Conservation (phyloP, 2,888 invertebrate species). For the Ochlodes sylvanus region DNA sequence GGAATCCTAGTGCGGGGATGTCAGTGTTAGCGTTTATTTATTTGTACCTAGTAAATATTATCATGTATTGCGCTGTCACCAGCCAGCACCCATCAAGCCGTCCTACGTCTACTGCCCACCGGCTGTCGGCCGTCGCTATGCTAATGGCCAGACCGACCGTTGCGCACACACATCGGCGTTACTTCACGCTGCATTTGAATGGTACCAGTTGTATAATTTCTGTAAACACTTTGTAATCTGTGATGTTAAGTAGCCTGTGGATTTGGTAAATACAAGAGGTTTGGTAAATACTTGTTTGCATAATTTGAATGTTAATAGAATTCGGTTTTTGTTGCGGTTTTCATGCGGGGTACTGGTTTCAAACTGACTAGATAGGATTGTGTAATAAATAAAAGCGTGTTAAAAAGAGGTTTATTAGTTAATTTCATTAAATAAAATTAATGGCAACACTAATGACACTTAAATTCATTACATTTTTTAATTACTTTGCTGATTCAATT, state of each 20-base stretch:
- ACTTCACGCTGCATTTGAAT: constrained; percentile 4
- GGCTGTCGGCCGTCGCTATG: not conserved
- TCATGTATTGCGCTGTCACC: not conserved
- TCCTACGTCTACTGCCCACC: not conserved
- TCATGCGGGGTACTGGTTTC: no score
- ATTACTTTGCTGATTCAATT: no score
- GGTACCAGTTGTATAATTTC: not conserved
- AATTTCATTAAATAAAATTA: no score
- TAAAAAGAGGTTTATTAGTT: no score
- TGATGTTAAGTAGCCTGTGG: not conserved
- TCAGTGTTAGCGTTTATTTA: no score
- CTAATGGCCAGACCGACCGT: not conserved
- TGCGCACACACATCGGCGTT: not conserved
- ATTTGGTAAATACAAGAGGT: not conserved
- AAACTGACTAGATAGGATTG: no score
- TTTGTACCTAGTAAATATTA: no score
- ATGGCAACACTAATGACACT: no score
- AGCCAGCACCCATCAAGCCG: not conserved
- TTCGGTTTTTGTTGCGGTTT: no score
- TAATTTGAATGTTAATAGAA: not conserved
- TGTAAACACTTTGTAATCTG: not conserved
- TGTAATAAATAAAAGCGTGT: no score
- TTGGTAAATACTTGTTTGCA: not conserved
- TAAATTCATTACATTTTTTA: no score
- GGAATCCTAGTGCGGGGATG: no score